Evolutionary conservation across 2,888 invertebrate genomes (phyloP).

Genomic region (Sthenelais limicola): DNA sequence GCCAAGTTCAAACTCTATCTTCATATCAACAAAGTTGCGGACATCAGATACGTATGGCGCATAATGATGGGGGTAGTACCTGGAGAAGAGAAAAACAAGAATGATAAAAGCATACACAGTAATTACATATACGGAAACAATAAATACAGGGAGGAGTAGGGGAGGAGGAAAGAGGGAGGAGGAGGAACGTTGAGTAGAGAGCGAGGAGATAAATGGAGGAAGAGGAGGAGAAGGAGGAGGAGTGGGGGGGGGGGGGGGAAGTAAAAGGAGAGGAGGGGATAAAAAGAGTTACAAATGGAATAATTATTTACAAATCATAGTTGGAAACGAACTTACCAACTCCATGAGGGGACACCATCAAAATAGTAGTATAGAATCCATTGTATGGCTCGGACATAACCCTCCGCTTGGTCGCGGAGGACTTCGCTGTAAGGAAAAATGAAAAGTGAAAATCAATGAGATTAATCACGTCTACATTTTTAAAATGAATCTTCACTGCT

Average conservation of each 20-base stretch:
- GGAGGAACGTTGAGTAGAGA: too few relatives aligned
- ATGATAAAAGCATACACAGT: background rate
- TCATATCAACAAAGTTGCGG: conserved; percentile 81
- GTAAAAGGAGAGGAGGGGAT: too few relatives aligned
- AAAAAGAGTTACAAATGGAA: too few relatives aligned
- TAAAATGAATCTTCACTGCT: too few relatives aligned
- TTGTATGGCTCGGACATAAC: conserved; percentile 93
- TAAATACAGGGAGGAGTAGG: too few relatives aligned
- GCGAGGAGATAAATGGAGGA: too few relatives aligned
- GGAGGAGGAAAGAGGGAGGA: too few relatives aligned
- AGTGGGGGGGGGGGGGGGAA: too few relatives aligned
- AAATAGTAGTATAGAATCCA: conserved; percentile 98
- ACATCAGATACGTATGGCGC: conserved; percentile 97
- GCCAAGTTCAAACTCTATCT: conserved; percentile 87
- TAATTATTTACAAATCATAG: too few relatives aligned
- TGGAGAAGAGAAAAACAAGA: conserved; percentile 47
- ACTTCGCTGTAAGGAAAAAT: conserved; percentile 78
- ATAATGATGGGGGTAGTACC: conserved; percentile 93
- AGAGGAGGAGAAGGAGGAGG: too few relatives aligned
- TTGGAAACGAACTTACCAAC: conserved; percentile 82
- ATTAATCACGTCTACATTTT: too few relatives aligned
- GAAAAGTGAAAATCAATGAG: too few relatives aligned
- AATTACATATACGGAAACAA: background rate
- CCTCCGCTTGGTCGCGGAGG: conserved; percentile 85
- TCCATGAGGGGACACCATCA: conserved; percentile 96